Evolutionary conservation across 2,113 vertebrate genomes (phyloP), one percentile per base, ranked within the genome.

Genomic region (Thalassoma bifasciatum): DNA sequence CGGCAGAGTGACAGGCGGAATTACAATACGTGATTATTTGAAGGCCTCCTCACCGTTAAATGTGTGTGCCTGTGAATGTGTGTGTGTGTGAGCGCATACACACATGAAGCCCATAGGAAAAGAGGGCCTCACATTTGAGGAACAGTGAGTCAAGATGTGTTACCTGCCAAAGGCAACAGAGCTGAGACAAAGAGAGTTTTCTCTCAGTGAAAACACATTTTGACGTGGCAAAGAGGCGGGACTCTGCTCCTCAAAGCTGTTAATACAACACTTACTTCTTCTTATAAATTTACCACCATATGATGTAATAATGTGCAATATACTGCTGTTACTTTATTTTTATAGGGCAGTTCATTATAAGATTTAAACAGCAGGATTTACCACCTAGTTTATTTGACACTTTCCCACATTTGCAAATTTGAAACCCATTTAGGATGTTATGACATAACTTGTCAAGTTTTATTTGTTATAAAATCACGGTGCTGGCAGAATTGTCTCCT

Each of bases 151-250:
- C 85, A 85, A 37, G 56, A 69, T 47, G 60, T 23, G 7, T 76
- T 63, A 67, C 75, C 56, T 70, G 86, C 83, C 86, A 74, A 87
- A 78, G 72, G 75, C 86, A 82, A 66, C 52, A 83, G 37, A 50
- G 38, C 23, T 56, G 37, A 34, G 24, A 81, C 65, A 85, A 83
- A 84, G 82, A 77, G 37, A 26, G 22, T 77, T 81, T 83, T 82
- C 40, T 77, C 10, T 69, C 53, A 1, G 51, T 58, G 34, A 63
- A 53, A 77, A 53, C 30, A 46, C 24, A 70, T 56, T 72, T 74
- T 47, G 66, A 65, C 63, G 56, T 54, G 59, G 60, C 51, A 56
- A 46, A 51, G 54, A 68, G 38, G 61, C 66, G 38, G 53, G 6
- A 26, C 30, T 5, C 16, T 30, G 10, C 22, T 44, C 9, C 46